Conservation (phyloP, 2,888 invertebrate genomes). For the Athetis lepigone region DNA sequence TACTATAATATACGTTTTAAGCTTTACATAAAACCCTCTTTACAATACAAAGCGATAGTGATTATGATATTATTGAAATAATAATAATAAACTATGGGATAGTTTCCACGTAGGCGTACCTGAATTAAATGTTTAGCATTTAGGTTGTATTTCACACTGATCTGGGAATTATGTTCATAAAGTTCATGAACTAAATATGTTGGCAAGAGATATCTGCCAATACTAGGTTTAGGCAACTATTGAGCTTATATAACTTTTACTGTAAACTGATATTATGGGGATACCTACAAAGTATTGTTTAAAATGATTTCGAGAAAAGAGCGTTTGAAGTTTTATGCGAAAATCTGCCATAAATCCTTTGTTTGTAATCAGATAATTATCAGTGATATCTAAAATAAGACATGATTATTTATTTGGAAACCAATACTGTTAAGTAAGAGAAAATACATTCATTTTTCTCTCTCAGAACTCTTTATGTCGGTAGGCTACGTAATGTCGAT, state of each 20-base stretch:
- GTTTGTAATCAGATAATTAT: too few species aligned
- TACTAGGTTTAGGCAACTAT: conserved; percentile 5
- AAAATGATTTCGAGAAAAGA: too few species aligned
- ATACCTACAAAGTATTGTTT: too few species aligned
- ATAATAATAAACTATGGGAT: background rate
- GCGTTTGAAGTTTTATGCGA: too few species aligned
- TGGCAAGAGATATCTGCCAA: background rate
- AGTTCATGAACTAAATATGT: conserved; percentile 10
- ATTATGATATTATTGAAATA: background rate
- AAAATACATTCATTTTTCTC: too few species aligned
- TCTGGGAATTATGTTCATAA: conserved; percentile 26
- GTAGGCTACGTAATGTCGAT: too few species aligned
- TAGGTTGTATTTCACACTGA: conserved; percentile 29
- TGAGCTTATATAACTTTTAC: background rate
- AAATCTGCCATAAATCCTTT: too few species aligned
- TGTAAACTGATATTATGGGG: background rate
- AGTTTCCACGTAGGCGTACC: conserved; percentile 10
- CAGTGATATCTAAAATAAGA: too few species aligned
- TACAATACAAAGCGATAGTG: background rate
- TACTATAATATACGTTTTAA: background rate
- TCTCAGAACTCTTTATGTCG: too few species aligned
- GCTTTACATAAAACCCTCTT: background rate
- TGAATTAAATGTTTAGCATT: background rate
- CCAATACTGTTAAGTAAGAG: too few species aligned
- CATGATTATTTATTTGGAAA: too few species aligned